Conservation (phyloP, 2,797 vertebrate species). For the Etheostoma perlongum region DNA sequence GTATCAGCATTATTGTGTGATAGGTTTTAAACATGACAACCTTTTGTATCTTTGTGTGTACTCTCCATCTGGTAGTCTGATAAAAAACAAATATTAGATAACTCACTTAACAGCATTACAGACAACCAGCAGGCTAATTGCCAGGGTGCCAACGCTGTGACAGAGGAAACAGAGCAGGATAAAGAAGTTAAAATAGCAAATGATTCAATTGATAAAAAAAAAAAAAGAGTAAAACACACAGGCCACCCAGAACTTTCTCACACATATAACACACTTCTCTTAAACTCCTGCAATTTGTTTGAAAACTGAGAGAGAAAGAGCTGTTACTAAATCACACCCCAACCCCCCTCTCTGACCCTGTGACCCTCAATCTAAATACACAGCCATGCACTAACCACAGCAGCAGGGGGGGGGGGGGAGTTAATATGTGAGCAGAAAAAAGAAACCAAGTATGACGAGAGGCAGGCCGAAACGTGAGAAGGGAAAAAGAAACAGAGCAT, state of each 20-base stretch:
- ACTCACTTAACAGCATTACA: constrained; percentile 71
- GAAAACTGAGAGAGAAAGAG: constrained; percentile 10
- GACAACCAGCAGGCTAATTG: constrained; percentile 68
- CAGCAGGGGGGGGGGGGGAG: constrained; percentile 9
- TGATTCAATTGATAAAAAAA: constrained; percentile 51
- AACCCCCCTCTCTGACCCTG: constrained; percentile 54
- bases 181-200: constrained; percentile 61
- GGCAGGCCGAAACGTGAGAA: constrained; percentile 25
- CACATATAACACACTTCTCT: constrained; percentile 21
- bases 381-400: constrained; percentile 46
- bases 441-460: constrained; percentile 51
- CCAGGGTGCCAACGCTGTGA: constrained; percentile 54
- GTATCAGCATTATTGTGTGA: constrained; percentile 67
- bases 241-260: constrained; percentile 16
- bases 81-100: constrained; percentile 70
- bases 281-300: constrained; percentile 26
- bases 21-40: constrained; percentile 50
- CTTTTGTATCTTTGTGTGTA: constrained; percentile 31
- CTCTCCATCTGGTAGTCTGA: constrained; percentile 46
- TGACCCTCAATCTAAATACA: constrained; percentile 76
- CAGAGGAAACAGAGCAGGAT: constrained; percentile 32
- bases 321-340: constrained; percentile 45
- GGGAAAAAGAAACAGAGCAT: constrained; percentile 14
- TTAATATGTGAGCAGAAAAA: constrained; percentile 46
- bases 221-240: constrained; percentile 19